A percentile compares a stretch with the other conserved stretches of the same genome.
These are phyloP conservation scores for Drosophila asahinai DNA, from an alignment of 1,140 invertebrate genomes.

Conservation along the genomic window DNA sequence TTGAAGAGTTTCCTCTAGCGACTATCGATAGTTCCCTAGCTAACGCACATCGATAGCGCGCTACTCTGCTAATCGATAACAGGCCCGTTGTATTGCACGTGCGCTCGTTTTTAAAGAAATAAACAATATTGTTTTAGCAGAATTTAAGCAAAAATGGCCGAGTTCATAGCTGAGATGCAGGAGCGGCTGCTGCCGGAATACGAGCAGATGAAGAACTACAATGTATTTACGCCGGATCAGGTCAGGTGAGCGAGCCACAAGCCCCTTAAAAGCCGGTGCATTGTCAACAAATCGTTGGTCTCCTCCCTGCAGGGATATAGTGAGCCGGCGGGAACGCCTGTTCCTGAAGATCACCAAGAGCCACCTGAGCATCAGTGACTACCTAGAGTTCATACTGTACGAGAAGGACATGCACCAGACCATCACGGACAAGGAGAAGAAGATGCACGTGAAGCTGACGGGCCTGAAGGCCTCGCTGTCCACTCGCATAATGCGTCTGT, in stretches of 20 bases:
- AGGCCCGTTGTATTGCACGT: conserved; percentile 29
- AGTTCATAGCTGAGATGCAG: conserved; percentile 76
- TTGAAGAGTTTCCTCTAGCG: neutral
- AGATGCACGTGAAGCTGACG: conserved; percentile 43
- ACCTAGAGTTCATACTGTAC: conserved; percentile 75
- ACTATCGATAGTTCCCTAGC: neutral
- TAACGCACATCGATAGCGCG: neutral
- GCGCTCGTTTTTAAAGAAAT: conserved; percentile 39
- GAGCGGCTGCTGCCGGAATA: conserved; percentile 78
- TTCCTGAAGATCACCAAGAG: conserved; percentile 66
- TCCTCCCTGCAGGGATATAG: conserved; percentile 54
- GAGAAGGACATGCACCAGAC: conserved; percentile 72
- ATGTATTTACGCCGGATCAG: conserved; percentile 71
- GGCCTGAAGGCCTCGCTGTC: conserved; percentile 64
- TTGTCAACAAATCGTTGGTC: neutral
- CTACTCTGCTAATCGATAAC: conserved; percentile 20
- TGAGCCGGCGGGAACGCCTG: conserved; percentile 61
- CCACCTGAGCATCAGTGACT: conserved; percentile 54
- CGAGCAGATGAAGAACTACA: conserved; percentile 68
- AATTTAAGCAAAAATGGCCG: conserved; percentile 55
- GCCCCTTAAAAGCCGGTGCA: neutral
- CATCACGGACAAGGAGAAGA: conserved; percentile 67
- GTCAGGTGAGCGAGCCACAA: conserved; percentile 54
- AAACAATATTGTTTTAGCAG: conserved; percentile 27
- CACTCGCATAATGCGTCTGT: conserved; percentile 68